These are phyloP conservation scores for Anthonomus grandis DNA, from an alignment of 1,140 invertebrate genomes.

Conservation along the genomic window DNA sequence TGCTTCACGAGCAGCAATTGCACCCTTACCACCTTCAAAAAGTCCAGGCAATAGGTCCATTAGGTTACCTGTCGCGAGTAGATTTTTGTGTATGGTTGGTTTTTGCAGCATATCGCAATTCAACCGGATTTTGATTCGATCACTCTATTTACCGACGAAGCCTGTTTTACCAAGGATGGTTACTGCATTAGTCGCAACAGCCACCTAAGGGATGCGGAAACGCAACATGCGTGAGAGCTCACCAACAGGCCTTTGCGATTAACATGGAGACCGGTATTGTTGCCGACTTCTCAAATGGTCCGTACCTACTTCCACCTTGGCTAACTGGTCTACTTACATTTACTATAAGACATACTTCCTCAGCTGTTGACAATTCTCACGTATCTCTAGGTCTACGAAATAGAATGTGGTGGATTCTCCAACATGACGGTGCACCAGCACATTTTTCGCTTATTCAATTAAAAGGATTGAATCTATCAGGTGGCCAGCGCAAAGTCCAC, in stretches of 20 bases:
- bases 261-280: background rate
- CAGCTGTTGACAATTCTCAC: too few relatives aligned
- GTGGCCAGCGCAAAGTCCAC: conserved; percentile 48
- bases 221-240: background rate
- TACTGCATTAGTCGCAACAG: conserved; percentile 1
- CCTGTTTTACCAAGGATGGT: conserved; percentile 7
- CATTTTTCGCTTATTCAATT: too few relatives aligned
- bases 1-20: background rate
- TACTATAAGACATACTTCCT: background rate
- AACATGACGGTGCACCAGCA: conserved; percentile 43
- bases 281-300: conserved; percentile 3
- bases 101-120: background rate
- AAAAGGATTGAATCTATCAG: conserved; percentile 44
- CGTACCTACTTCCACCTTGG: background rate
- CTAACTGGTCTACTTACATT: background rate
- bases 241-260: too few relatives aligned
- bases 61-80: background rate
- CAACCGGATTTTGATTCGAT: conserved; percentile 2
- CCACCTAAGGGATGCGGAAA: background rate
- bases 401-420: conserved; percentile 24
- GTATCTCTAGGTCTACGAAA: too few relatives aligned
- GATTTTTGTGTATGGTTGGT: background rate
- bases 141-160: conserved; percentile 2
- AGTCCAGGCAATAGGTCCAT: conserved; percentile 3
- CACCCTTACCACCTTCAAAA: background rate